Conservation (phyloP, 2,113 vertebrate species). For the Pluvianellus socialis region DNA sequence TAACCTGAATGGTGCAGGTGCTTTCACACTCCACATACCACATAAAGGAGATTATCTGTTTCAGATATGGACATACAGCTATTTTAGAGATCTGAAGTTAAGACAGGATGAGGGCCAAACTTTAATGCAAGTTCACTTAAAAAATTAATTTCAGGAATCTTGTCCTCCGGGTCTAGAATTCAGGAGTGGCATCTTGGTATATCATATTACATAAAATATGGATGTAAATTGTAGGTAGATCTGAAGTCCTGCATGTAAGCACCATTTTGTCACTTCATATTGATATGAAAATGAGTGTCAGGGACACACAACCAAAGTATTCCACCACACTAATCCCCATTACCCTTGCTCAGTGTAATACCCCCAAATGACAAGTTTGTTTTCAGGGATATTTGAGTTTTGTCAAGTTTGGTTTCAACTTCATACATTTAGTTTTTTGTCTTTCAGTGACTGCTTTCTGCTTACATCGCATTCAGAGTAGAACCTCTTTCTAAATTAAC, state of each 20-base stretch:
- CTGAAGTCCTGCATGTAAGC: background rate
- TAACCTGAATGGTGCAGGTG: background rate
- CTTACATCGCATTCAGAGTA: background rate
- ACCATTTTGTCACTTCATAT: background rate
- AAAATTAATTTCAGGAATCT: background rate
- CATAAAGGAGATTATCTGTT: background rate
- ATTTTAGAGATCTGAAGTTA: background rate
- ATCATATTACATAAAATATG: background rate
- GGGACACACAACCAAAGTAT: background rate
- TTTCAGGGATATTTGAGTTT: background rate
- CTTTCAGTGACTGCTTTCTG: background rate
- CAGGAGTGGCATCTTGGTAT: background rate
- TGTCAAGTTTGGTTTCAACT: background rate
- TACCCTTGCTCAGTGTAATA: background rate
- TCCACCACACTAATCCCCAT: background rate
- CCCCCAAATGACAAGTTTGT: background rate
- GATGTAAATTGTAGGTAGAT: background rate
- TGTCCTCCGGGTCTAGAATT: background rate
- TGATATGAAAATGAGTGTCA: background rate
- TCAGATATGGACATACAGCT: background rate
- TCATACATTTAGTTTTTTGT: background rate
- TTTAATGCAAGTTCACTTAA: background rate
- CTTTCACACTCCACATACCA: background rate
- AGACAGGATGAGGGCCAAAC: background rate
- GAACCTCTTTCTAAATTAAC: background rate